These are phyloP conservation scores for Trisateles emortualis DNA, from an alignment of 2,888 invertebrate species.

Conservation along the genomic window DNA sequence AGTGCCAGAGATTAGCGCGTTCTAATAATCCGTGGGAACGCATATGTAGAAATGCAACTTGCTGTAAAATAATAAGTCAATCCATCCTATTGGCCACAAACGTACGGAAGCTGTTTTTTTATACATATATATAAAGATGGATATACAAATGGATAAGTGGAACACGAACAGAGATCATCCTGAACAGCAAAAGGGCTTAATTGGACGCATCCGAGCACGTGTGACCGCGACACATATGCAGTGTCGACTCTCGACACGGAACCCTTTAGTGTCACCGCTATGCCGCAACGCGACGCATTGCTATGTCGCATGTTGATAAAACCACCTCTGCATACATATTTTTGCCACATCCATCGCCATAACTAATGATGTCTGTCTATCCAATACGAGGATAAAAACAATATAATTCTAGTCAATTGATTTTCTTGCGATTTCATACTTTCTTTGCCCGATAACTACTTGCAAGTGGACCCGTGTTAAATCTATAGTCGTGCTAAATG, in stretches of 20 bases:
- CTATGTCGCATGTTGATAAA: constrained; percentile 19
- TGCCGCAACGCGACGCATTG: constrained; percentile 8
- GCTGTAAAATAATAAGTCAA: too few species aligned
- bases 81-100: too few species aligned
- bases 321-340: constrained; percentile 19
- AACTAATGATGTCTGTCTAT: constrained; percentile 20
- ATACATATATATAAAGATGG: too few species aligned
- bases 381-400: constrained; percentile 22
- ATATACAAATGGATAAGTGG: constrained; percentile 34
- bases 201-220: constrained; percentile 58
- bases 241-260: constrained; percentile 45
- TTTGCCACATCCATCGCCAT: constrained; percentile 1
- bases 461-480: constrained; percentile 31
- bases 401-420: constrained; percentile 27
- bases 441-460: constrained; percentile 24
- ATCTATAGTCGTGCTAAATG: constrained; percentile 34
- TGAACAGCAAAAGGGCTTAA: constrained; percentile 46
- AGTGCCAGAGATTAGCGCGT: too few species aligned
- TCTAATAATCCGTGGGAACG: too few species aligned
- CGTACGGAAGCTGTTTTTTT: too few species aligned
- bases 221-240: constrained; percentile 49
- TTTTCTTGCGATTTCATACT: constrained; percentile 37
- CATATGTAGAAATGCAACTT: too few species aligned
- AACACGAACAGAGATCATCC: constrained; percentile 40
- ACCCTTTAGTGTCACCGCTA: constrained; percentile 44